Conservation (phyloP, 2,888 invertebrate species). For the Andricus quercusramuli region DNA sequence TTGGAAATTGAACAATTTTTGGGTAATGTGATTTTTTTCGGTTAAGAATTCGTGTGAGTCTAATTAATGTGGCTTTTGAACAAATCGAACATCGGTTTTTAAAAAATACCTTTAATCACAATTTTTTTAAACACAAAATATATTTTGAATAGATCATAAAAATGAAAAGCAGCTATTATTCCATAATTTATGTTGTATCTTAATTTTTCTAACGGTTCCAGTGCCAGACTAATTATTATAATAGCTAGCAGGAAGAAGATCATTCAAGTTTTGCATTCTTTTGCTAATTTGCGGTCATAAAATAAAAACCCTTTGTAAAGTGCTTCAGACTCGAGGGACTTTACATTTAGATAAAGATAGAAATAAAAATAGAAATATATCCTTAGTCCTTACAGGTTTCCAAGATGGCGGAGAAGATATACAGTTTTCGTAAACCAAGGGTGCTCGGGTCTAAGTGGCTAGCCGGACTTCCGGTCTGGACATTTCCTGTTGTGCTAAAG, state of each 20-base stretch:
- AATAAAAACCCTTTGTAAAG: conserved; percentile 51
- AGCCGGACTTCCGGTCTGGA: conserved; percentile 66
- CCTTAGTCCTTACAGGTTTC: conserved; percentile 24
- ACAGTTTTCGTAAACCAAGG: conserved; percentile 56
- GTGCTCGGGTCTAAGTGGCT: conserved; percentile 63
- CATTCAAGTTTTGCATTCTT: conserved; percentile 36
- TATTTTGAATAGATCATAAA: too few species aligned
- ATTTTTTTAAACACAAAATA: too few species aligned
- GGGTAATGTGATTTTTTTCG: too few species aligned
- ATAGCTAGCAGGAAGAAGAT: neutral
- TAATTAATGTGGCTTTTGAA: too few species aligned
- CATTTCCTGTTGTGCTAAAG: conserved; percentile 60
- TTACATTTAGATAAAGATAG: neutral
- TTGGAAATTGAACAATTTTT: too few species aligned
- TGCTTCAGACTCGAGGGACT: conserved; percentile 17
- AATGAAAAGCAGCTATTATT: too few species aligned
- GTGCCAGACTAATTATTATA: neutral
- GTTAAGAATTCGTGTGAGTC: too few species aligned
- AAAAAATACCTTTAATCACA: too few species aligned
- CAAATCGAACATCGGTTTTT: too few species aligned
- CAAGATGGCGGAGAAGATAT: conserved; percentile 59
- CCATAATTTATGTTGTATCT: too few species aligned
- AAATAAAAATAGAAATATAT: conserved; percentile 11
- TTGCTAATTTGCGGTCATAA: conserved; percentile 51
- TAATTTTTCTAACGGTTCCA: too few species aligned